phyloP scores from a whole-genome alignment of 2,888 invertebrate genomes.

The Girardia tigrina region DNA sequence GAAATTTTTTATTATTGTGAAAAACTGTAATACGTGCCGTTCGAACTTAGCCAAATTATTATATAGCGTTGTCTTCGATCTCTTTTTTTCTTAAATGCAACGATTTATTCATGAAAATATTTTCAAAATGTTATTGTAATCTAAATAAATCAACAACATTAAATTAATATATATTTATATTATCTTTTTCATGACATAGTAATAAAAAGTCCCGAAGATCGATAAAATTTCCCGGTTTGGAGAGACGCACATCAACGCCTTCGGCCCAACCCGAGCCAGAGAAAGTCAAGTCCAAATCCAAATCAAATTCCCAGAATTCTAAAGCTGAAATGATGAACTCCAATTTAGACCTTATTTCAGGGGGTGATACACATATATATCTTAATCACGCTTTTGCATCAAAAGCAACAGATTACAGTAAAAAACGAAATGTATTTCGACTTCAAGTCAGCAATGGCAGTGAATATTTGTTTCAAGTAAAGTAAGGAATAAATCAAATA shows the following conservation, averaged over 20 bases:
- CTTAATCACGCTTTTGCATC: conserved; percentile 90
- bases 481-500: conserved; percentile 57
- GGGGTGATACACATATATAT: conserved; percentile 53
- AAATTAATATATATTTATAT: no score
- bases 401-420: conserved; percentile 74
- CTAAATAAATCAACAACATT: no score
- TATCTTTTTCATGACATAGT: not conserved
- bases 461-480: conserved; percentile 91
- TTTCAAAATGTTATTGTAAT: no score
- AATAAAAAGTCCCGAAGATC: not conserved
- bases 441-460: conserved; percentile 91
- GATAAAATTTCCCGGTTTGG: not conserved
- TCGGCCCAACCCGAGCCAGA: not conserved
- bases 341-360: not conserved
- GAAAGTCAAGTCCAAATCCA: not conserved
- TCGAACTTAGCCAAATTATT: no score
- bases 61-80: no score
- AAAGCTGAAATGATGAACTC: not conserved
- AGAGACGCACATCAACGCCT: not conserved
- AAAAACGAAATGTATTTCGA: conserved; percentile 90
- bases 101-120: no score
- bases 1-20: no score
- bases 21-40: no score
- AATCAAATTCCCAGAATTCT: not conserved
- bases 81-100: no score